These are phyloP conservation scores for Aphaenogaster ashmeadi DNA, from an alignment of 1,140 invertebrate species.

Conservation along the genomic window DNA sequence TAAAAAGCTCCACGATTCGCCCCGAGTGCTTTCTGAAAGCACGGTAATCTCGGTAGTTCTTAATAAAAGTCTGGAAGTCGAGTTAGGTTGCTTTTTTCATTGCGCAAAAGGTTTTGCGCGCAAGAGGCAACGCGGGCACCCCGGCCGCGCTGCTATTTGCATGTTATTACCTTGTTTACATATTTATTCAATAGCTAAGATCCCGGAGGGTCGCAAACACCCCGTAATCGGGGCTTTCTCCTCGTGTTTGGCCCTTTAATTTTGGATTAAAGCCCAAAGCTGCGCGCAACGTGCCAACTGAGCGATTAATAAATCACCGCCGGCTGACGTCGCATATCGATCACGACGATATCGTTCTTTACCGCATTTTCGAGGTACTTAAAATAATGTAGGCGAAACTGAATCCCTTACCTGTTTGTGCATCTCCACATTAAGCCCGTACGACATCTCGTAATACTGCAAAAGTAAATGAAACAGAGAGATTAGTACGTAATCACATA, in stretches of 20 bases:
- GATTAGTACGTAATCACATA: slow-evolving; percentile 53
- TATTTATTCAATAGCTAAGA: slow-evolving; percentile 83
- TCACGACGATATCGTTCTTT: slow-evolving; percentile 58
- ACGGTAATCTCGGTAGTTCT: slow-evolving; percentile 49
- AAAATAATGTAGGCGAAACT: slow-evolving; percentile 16
- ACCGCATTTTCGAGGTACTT: slow-evolving; percentile 35
- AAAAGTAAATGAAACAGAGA: slow-evolving; percentile 86
- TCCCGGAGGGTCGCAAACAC: slow-evolving; percentile 70
- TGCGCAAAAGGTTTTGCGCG: slow-evolving; percentile 38
- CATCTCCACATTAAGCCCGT: slow-evolving; percentile 99
- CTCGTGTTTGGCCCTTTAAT: slow-evolving; percentile 75
- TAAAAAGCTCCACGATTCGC: background rate
- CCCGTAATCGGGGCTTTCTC: slow-evolving; percentile 77
- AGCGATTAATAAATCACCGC: slow-evolving; percentile 72
- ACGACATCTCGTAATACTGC: slow-evolving; percentile 99
- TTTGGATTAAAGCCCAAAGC: slow-evolving; percentile 77
- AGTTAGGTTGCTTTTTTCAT: slow-evolving; percentile 34
- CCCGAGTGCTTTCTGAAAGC: slow-evolving; percentile 23
- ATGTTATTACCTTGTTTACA: slow-evolving; percentile 87
- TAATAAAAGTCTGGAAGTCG: slow-evolving; percentile 35
- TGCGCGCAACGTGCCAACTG: slow-evolving; percentile 33
- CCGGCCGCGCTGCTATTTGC: slow-evolving; percentile 81
- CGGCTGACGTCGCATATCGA: slow-evolving; percentile 57
- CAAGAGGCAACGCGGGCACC: slow-evolving; percentile 13
- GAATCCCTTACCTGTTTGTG: slow-evolving; percentile 96